phyloP scores from a whole-genome alignment of 2,797 vertebrate species.

The Platyrinchus mystaceus region DNA sequence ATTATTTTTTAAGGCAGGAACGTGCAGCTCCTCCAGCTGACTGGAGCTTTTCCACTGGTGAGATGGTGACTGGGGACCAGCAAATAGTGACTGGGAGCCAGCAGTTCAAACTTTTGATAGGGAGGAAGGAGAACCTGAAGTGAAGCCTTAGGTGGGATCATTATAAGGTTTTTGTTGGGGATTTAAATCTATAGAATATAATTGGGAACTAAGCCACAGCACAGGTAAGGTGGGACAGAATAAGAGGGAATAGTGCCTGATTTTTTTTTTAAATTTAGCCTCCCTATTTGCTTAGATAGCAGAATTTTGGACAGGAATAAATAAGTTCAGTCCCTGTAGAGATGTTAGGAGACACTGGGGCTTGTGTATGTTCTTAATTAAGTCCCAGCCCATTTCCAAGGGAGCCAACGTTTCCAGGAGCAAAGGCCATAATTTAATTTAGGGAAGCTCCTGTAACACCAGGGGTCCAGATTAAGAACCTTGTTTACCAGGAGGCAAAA shows the following conservation, averaged over 20 bases:
- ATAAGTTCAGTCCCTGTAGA: not conserved
- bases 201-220: not conserved
- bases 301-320: not conserved
- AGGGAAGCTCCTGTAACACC: not conserved
- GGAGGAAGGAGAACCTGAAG: not conserved
- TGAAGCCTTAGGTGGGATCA: not conserved
- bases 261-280: not conserved
- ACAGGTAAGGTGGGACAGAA: not conserved
- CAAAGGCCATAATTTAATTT: not conserved
- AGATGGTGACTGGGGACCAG: no score
- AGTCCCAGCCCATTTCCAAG: not conserved
- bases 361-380: not conserved
- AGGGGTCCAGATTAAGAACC: not conserved
- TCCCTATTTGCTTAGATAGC: not conserved
- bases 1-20: not conserved
- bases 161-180: not conserved
- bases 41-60: not conserved
- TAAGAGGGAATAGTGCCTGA: not conserved
- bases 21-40: rapidly evolving
- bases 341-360: not conserved
- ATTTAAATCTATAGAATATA: not conserved
- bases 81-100: no score
- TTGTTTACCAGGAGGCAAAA: not conserved
- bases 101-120: not conserved
- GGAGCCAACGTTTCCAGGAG: not conserved